Evolutionary conservation across 1,140 invertebrate genomes (phyloP).

Genomic region (Heliconius hewitsoni): DNA sequence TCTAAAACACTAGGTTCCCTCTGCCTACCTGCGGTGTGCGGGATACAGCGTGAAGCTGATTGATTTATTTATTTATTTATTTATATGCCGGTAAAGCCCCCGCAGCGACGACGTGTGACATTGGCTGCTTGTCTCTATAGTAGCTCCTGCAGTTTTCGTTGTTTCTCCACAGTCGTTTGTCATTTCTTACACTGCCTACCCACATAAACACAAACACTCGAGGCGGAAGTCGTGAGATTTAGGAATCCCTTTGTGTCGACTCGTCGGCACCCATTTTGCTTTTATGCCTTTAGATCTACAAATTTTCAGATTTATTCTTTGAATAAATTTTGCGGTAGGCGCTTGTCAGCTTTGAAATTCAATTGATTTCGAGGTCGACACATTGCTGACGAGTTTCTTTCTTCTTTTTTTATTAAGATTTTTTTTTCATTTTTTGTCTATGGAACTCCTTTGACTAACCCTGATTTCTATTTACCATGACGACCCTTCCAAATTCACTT

Average conservation of each 20-base stretch:
- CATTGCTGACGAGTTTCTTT: constrained; percentile 75
- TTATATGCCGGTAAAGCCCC: constrained; percentile 15
- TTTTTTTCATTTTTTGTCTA: constrained; percentile 55
- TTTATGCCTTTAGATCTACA: constrained; percentile 80
- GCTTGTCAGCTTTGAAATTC: constrained; percentile 80
- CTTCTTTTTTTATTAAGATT: constrained; percentile 63
- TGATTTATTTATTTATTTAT: too few relatives aligned
- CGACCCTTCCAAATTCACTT: constrained; percentile 39
- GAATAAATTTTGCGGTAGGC: constrained; percentile 80
- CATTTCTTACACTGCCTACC: constrained; percentile 72
- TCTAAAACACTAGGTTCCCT: too few relatives aligned
- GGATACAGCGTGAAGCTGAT: too few relatives aligned
- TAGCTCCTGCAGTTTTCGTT: constrained; percentile 50
- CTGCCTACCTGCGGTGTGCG: too few relatives aligned
- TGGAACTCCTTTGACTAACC: constrained; percentile 42
- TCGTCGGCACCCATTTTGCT: constrained; percentile 74
- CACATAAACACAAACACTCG: constrained; percentile 76
- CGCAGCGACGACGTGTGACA: constrained; percentile 40
- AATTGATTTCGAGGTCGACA: constrained; percentile 77
- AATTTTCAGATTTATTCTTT: constrained; percentile 82
- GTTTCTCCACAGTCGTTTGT: constrained; percentile 67
- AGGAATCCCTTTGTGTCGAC: constrained; percentile 80
- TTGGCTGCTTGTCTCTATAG: constrained; percentile 46
- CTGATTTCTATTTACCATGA: constrained; percentile 39
- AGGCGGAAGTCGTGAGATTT: constrained; percentile 79